Evolutionary conservation across 1,140 invertebrate genomes (phyloP).

Genomic region (Tetragonula clypearis): DNA sequence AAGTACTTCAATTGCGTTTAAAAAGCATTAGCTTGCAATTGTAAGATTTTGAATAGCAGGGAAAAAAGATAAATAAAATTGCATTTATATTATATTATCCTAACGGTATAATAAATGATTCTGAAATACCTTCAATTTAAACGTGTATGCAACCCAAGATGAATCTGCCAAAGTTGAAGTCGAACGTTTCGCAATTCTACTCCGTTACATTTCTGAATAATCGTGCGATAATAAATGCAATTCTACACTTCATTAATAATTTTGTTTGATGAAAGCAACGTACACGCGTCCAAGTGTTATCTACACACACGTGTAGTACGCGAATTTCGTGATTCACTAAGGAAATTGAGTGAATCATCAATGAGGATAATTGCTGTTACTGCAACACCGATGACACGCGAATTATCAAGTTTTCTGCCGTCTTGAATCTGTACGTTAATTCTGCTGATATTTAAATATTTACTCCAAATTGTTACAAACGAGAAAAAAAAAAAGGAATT

Average conservation of each 20-base stretch:
- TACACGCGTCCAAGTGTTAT: not conserved
- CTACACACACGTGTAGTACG: not conserved
- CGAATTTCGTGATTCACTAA: not conserved
- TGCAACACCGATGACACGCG: too few relatives aligned
- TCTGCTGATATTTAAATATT: not conserved
- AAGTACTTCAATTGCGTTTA: not conserved
- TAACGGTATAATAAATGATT: not conserved
- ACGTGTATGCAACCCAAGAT: too few relatives aligned
- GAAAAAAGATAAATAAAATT: not conserved
- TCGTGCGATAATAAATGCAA: not conserved
- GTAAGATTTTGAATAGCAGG: not conserved
- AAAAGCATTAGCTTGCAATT: not conserved
- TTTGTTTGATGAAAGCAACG: not conserved
- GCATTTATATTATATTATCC: not conserved
- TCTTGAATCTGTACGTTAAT: too few relatives aligned
- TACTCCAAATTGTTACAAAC: not conserved
- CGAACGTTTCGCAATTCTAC: too few relatives aligned
- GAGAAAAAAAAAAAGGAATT: not conserved
- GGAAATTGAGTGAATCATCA: not conserved
- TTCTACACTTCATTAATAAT: not conserved
- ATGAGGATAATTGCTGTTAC: not conserved
- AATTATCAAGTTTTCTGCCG: not conserved
- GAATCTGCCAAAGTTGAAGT: too few relatives aligned
- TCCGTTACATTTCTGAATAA: not conserved
- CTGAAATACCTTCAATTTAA: too few relatives aligned